Evolutionary conservation across 2,113 vertebrate species (phyloP), one percentile per base, ranked within the genome.

Genomic region (Gnathonemus echidnorhynchus): DNA sequence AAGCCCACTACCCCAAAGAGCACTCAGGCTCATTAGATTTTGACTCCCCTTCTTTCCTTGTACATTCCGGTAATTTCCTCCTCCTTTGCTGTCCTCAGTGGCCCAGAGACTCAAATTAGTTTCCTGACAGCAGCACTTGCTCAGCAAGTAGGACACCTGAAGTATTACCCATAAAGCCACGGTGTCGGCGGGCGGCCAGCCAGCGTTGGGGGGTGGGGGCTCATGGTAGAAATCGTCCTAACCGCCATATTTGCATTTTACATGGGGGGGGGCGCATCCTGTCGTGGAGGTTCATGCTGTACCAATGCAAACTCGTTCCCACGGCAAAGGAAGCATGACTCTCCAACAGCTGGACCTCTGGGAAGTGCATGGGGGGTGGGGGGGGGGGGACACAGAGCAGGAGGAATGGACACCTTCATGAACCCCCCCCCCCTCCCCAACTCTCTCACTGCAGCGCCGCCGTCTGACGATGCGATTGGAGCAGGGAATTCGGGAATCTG

Each of bases 141-240:
- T 77, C 70, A 77, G 31, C 70, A 77, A 77, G 70, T 77, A 77
- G 70, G 70, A 77, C 70, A 77, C 70, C 70, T 77, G 70, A 77
- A 77, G 70, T 35, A 39, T 39, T 39, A 77, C 31, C 70, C 70
- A 77, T 77, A 77, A 39, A 39, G 27, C 87, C 87, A 62, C 19
- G 7, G 53, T 15, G 35, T 53, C 19, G 2, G 83, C 3, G 83
- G n/a, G 39, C 70, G 5, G 70, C 66, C 66, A 74, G 58, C 58
- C 5, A 2, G 4, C 52, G 19, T 5, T 5, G 17, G 4, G n/a
- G 8, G n/a, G 24, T 10, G n/a, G 58, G 58, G n/a, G 58, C 3
- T 62, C 56, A 62, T 8, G 2, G 21, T n/a, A 9, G 56, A 62
- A 9, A 62, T 2, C 1, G 7, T 35, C 27, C 66, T 15, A 27